Evolutionary conservation across 2,888 invertebrate species (phyloP), one percentile per base, ranked within the genome.

Genomic region (Harmothoe impar): DNA sequence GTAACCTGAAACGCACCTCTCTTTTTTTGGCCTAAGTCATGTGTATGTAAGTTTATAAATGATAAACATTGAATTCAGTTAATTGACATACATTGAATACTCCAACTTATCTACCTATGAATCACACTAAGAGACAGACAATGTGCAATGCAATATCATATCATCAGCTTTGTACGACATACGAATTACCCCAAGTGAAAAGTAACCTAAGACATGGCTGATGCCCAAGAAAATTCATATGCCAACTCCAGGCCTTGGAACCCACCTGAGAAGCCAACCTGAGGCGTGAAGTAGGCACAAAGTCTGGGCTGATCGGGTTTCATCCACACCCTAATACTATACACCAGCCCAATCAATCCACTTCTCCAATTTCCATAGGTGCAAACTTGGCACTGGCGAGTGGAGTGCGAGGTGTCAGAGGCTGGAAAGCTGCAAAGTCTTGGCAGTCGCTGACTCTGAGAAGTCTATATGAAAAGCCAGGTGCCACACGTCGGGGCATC

Each of bases 291-390:
- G 62, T 62, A 62, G 62, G n/a, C 72, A 72, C 72, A 72, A 29
- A 72, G 29, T 72, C 72, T n/a, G 72, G 29, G 72, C 72, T 25
- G 81, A 81, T 81, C 81, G n/a, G 43, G 81, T 81, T 81, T 43
- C 81, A 33, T 43, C 43, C 43, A 15, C 81, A 81, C 81, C 43
- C 81, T 23, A 81, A 17, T 7, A 17, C 20, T 7, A 20, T n/a
- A 43, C 81, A 81, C 81, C 15, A 81, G 43, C 43, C 81, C 81
- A 81, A 81, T 81, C 81, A 81, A 81, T 81, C 25, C 81, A 81
- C 43, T 20, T 81, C 81, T 81, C 81, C 33, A 33, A 81, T 81
- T 81, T 81, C 81, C 43, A 33, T 15, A 15, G 29, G n/a, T 72
- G 72, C 72, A 72, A 72, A 72, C 3, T 72, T 72, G 72, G 72